phyloP scores from a whole-genome alignment of 2,797 vertebrate species.

The Sebastes vulpes region DNA sequence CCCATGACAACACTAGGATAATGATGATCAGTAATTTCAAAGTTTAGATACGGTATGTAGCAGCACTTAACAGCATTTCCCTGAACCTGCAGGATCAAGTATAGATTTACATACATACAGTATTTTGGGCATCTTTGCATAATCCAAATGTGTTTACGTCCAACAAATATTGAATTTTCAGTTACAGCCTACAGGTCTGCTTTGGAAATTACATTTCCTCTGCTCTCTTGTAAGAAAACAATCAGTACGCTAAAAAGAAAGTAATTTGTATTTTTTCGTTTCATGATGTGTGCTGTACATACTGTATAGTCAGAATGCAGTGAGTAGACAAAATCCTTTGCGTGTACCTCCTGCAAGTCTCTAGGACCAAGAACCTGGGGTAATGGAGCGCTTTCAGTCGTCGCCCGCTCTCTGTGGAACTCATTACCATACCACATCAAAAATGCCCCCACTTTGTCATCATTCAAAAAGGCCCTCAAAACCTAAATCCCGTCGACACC shows the following conservation, averaged over 20 bases:
- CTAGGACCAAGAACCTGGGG: neutral
- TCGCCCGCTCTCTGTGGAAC: neutral
- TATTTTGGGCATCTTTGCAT: neutral
- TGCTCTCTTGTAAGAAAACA: neutral
- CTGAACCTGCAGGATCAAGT: neutral
- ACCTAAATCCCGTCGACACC: neutral
- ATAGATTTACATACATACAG: neutral
- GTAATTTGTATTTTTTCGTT: too few relatives aligned
- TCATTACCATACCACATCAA: neutral
- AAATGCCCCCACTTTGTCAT: neutral
- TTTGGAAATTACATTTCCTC: neutral
- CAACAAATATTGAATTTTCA: neutral
- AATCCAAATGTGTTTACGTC: neutral
- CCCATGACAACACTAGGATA: neutral
- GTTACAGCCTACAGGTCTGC: neutral
- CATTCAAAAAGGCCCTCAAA: neutral
- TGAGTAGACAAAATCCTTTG: too few relatives aligned
- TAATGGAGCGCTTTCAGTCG: neutral
- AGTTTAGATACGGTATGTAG: neutral
- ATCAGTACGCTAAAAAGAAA: neutral
- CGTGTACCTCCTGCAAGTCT: neutral
- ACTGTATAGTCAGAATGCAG: too few relatives aligned
- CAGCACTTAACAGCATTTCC: neutral
- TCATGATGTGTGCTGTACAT: too few relatives aligned
- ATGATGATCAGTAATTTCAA: conserved; percentile 2